phyloP scores from a whole-genome alignment of 2,888 invertebrate species.

The Sympetrum striolatum region DNA sequence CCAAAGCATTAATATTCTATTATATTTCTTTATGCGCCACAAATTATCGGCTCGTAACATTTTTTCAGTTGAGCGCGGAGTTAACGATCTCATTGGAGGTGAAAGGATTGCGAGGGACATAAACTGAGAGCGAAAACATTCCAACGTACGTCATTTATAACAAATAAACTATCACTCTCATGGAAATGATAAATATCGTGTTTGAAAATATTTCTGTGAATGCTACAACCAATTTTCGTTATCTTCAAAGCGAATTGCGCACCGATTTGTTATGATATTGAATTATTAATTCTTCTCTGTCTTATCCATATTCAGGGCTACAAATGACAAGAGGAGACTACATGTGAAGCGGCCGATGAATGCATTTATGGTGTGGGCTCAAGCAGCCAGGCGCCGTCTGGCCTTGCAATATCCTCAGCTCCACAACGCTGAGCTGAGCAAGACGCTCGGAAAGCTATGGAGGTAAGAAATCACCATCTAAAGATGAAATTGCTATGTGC shows the following conservation, averaged over 20 bases:
- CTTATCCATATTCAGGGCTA: background rate
- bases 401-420: constrained; percentile 64
- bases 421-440: constrained; percentile 64
- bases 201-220: no score
- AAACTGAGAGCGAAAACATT: background rate
- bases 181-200: no score
- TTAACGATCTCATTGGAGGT: background rate
- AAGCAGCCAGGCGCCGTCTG: constrained; percentile 62
- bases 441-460: constrained; percentile 65
- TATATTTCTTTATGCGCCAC: no score
- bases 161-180: no score
- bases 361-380: constrained; percentile 67
- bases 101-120: background rate
- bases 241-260: background rate
- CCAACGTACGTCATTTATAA: no score
- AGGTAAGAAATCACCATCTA: constrained; percentile 56
- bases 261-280: background rate
- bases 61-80: background rate
- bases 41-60: no score
- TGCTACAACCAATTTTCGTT: background rate
- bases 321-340: constrained; percentile 58
- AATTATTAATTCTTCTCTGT: background rate
- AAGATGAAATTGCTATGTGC: no score
- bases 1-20: no score
- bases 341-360: constrained; percentile 66